Evolutionary conservation across 2,888 invertebrate species (phyloP), one percentile per base, ranked within the genome.

Genomic region (Isoperla grammatica): DNA sequence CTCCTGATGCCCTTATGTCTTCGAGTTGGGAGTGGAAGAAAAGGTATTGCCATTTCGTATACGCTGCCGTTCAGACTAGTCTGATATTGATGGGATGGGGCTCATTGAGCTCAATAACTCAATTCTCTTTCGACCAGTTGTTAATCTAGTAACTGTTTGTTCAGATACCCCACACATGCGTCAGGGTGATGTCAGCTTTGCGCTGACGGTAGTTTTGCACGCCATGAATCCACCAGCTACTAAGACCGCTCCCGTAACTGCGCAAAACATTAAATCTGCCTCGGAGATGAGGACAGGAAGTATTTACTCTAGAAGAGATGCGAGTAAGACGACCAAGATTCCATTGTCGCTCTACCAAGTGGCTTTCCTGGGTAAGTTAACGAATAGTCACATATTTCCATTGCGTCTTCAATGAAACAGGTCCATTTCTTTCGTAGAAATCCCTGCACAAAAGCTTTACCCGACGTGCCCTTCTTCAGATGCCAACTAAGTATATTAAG

Each of bases 1-100:
- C 80, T 99, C 64, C 84, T 99, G 64, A 90, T 99, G 82, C 99
- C 99, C 0, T 79, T 99, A 61, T 96, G 97, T 75, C 80, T 99
- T 66, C 81, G 96, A 67, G 94, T 97, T 23, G 97, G 97, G 17
- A 93, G 93, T 69, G 96, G 97, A 2, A 81, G 95, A 59, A 94
- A 93, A 82, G 96, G 93, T 92, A 75, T n/a, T 67, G 63, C 17
- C 22, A 49, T n/a, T n/a, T n/a, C n/a, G n/a, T n/a, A n/a, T n/a
- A n/a, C n/a, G n/a, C n/a, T n/a, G n/a, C n/a, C n/a, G n/a, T n/a
- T n/a, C n/a, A n/a, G n/a, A n/a, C n/a, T n/a, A n/a, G n/a, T n/a
- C n/a, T n/a, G n/a, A n/a, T n/a, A n/a, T n/a, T n/a, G n/a, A n/a
- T n/a, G n/a, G n/a, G n/a, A n/a, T n/a, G n/a, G n/a, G n/a, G n/a